Evolutionary conservation across 2,797 vertebrate genomes (phyloP).

Genomic region (Oceanodroma leucorhoa): DNA sequence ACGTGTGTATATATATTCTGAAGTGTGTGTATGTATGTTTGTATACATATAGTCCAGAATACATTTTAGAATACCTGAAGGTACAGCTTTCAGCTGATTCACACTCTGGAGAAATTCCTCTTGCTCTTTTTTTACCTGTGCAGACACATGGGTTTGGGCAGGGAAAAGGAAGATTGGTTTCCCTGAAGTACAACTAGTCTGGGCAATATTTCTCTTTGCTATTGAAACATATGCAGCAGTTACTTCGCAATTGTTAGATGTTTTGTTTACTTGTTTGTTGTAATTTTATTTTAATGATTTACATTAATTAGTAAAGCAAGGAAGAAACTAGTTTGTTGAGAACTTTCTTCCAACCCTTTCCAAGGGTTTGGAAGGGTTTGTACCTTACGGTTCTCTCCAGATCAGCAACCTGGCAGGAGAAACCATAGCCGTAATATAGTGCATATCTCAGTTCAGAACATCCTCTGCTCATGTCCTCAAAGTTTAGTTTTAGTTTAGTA

Average conservation of each 20-base stretch:
- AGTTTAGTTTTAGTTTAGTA: neutral
- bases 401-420: neutral
- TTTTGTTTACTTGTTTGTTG: neutral
- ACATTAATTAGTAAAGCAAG: neutral
- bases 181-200: neutral
- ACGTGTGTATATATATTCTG: neutral
- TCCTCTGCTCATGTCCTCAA: neutral
- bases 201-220: neutral
- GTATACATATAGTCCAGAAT: neutral
- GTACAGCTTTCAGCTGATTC: neutral
- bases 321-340: neutral
- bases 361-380: neutral
- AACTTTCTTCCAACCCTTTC: neutral
- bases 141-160: neutral
- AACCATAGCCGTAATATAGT: neutral
- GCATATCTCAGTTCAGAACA: neutral
- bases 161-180: neutral
- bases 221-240: neutral
- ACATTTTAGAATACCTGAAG: neutral
- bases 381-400: neutral
- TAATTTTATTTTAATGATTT: neutral
- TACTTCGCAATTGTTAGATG: neutral
- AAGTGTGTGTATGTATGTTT: neutral
- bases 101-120: neutral
- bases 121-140: neutral